phyloP scores from a whole-genome alignment of 2,888 invertebrate genomes.

The Caradrina kadenii region DNA sequence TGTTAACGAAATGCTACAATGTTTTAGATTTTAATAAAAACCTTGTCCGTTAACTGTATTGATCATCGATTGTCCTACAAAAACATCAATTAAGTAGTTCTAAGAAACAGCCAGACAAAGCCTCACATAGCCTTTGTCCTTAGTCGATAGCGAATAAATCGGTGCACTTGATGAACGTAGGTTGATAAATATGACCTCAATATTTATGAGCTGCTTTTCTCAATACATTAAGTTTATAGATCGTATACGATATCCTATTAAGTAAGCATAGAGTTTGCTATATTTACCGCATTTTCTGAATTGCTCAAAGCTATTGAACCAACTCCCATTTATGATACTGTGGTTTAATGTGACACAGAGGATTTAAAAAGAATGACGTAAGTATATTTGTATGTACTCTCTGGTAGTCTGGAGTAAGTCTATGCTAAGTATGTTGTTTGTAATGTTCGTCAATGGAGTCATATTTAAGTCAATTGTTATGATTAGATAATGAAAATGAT shows the following conservation, averaged over 20 bases:
- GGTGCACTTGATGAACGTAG: conserved; percentile 55
- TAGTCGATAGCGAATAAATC: conserved; percentile 44
- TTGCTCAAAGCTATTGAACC: neutral
- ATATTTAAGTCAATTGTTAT: too few species aligned
- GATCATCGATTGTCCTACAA: conserved; percentile 36
- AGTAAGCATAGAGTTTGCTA: neutral
- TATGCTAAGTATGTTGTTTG: too few species aligned
- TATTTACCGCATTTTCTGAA: neutral
- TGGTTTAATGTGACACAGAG: too few species aligned
- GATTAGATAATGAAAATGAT: too few species aligned
- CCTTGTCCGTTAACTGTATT: conserved; percentile 7
- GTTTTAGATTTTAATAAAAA: neutral
- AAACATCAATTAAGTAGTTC: conserved; percentile 27
- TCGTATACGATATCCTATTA: conserved; percentile 24
- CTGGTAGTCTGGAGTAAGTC: too few species aligned
- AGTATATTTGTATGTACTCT: too few species aligned
- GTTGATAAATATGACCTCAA: conserved; percentile 53
- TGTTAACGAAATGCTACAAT: neutral
- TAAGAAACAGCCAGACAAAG: conserved; percentile 40
- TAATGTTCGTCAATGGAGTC: too few species aligned
- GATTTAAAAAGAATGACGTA: too few species aligned
- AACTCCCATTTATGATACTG: too few species aligned
- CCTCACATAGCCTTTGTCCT: conserved; percentile 51
- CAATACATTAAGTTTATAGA: conserved; percentile 48
- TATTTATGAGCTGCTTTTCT: conserved; percentile 57